phyloP scores from a whole-genome alignment of 2,113 vertebrate genomes.

The Arenaria interpres region DNA sequence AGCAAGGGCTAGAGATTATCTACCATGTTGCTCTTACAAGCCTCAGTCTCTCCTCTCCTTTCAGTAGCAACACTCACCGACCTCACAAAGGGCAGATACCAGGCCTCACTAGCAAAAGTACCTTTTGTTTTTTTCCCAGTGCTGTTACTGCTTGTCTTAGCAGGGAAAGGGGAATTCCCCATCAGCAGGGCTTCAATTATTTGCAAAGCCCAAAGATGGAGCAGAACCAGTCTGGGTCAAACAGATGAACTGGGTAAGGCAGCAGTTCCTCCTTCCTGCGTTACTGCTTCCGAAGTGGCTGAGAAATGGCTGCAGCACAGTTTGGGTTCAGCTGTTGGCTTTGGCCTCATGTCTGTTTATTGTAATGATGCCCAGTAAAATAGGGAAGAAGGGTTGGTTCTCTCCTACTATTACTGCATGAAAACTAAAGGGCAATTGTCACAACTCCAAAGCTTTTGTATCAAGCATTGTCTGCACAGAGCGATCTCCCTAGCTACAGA shows the following conservation, averaged over 20 bases:
- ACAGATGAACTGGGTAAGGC: background rate
- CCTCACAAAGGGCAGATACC: background rate
- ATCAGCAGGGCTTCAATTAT: background rate
- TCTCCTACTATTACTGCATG: background rate
- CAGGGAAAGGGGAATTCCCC: background rate
- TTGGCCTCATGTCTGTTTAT: background rate
- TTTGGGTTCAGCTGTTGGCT: slow-evolving; percentile 31
- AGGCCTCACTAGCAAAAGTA: background rate
- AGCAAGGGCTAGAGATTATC: slow-evolving; percentile 30
- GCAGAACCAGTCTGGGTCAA: background rate
- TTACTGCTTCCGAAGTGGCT: background rate
- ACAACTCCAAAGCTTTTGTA: slow-evolving; percentile 34
- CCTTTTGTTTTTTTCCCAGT: background rate
- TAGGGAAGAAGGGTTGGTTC: background rate
- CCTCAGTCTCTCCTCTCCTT: slow-evolving; percentile 9
- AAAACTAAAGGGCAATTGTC: slow-evolving; percentile 57
- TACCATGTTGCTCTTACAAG: background rate
- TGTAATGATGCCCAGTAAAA: slow-evolving; percentile 12
- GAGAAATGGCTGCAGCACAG: slow-evolving; percentile 8
- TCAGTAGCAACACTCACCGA: background rate
- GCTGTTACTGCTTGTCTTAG: background rate
- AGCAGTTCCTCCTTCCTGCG: background rate
- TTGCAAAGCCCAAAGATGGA: background rate
- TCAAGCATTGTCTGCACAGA: slow-evolving; percentile 43
- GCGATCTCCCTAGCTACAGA: slow-evolving; percentile 51